phyloP scores from a whole-genome alignment of 2,113 vertebrate genomes.

The Lethenteron camtschaticum region DNA sequence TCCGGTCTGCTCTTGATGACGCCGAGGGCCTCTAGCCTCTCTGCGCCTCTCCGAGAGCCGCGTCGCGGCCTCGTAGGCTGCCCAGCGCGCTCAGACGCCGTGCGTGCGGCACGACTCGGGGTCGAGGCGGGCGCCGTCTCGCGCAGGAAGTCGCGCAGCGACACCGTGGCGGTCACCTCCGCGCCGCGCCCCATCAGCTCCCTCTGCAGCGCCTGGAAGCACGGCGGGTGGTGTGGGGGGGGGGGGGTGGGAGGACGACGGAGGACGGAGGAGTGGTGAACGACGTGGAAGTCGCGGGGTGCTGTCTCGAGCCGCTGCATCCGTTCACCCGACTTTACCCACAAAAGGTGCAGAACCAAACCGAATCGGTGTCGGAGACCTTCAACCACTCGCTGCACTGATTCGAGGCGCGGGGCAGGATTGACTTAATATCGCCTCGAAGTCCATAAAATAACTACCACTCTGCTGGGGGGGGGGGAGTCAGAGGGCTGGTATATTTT shows the following conservation, averaged over 20 bases:
- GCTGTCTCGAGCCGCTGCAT: background rate
- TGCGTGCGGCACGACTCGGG: constrained; percentile 29
- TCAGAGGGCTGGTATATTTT: too few species aligned
- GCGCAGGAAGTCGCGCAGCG: constrained; percentile 50
- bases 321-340: too few species aligned
- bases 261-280: background rate
- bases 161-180: constrained; percentile 55
- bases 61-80: background rate
- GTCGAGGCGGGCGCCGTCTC: constrained; percentile 40
- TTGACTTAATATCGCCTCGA: too few species aligned
- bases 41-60: background rate
- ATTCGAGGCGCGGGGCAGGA: too few species aligned
- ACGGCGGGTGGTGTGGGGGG: constrained; percentile 14
- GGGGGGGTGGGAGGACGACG: background rate
- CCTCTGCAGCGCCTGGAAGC: constrained; percentile 49
- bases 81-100: background rate
- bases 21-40: background rate
- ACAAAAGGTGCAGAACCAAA: too few species aligned
- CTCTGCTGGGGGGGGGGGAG: too few species aligned
- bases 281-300: background rate
- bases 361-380: too few species aligned
- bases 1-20: constrained; percentile 5
- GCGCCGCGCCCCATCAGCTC: constrained; percentile 50
- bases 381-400: too few species aligned
- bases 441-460: too few species aligned